Evolutionary conservation across 1,140 invertebrate species (phyloP).

Genomic region (Pinna nobilis): DNA sequence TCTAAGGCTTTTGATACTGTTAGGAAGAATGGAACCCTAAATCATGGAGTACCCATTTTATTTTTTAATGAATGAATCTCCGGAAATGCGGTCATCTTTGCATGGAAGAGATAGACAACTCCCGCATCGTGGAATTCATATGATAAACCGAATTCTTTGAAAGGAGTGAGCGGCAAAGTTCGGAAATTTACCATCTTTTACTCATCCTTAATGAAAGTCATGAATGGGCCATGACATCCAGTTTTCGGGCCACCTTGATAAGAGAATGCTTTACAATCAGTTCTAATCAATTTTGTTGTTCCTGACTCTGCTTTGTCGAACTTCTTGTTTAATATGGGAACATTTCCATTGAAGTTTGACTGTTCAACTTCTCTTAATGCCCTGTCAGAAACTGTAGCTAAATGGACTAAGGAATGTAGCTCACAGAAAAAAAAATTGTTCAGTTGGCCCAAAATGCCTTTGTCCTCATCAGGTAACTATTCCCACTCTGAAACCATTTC

Average conservation of each 20-base stretch:
- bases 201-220: slow-evolving; percentile 4
- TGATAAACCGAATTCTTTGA: slow-evolving; percentile 17
- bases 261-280: slow-evolving; percentile 5
- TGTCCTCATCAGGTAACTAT: neutral
- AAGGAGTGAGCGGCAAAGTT: neutral
- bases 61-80: too few relatives aligned
- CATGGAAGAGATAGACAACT: slow-evolving; percentile 20
- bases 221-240: neutral
- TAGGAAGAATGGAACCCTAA: neutral
- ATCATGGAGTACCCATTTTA: neutral
- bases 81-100: too few relatives aligned
- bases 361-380: neutral
- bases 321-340: slow-evolving; percentile 20
- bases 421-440: slow-evolving; percentile 29
- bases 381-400: neutral
- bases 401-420: slow-evolving; percentile 14
- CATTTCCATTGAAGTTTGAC: neutral
- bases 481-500: slow-evolving; percentile 14
- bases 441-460: neutral
- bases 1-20: neutral
- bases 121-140: slow-evolving; percentile 32
- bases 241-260: slow-evolving; percentile 3
- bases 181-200: neutral
- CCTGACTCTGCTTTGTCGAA: slow-evolving; percentile 37
- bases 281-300: slow-evolving; percentile 12